Evolutionary conservation across 2,888 invertebrate species (phyloP).

Genomic region (Calameuta idolon): DNA sequence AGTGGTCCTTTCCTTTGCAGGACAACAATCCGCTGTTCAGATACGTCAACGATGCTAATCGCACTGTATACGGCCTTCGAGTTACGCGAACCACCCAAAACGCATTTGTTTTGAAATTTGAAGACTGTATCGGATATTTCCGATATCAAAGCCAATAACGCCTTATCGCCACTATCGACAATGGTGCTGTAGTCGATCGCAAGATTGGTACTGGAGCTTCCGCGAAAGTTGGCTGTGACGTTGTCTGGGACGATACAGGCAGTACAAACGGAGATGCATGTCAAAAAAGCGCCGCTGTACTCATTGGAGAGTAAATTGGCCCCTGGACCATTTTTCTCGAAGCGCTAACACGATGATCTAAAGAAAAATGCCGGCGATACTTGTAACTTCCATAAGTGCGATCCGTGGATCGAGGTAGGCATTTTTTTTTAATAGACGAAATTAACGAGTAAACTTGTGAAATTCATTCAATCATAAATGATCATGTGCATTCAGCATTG

Average conservation of each 20-base stretch:
- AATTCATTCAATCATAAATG: too few relatives aligned
- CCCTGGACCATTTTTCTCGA: conserved; percentile 74
- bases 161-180: background rate
- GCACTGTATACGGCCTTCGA: conserved; percentile 69
- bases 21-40: conserved; percentile 70
- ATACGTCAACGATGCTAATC: conserved; percentile 69
- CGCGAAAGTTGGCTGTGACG: conserved; percentile 26
- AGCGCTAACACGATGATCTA: conserved; percentile 70
- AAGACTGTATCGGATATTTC: conserved; percentile 30
- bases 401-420: conserved; percentile 71
- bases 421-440: conserved; percentile 13
- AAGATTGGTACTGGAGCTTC: background rate
- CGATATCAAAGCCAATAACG: background rate
- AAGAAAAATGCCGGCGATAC: conserved; percentile 71
- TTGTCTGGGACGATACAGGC: conserved; percentile 13
- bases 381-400: conserved; percentile 70
- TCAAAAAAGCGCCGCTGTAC: conserved; percentile 40
- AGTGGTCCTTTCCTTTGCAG: conserved; percentile 54
- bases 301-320: conserved; percentile 53
- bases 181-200: background rate
- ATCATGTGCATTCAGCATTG: background rate
- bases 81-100: conserved; percentile 61
- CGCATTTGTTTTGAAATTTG: conserved; percentile 43
- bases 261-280: conserved; percentile 48
- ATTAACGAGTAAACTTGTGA: too few relatives aligned